Evolutionary conservation across 2,888 invertebrate species (phyloP), one percentile per base, ranked within the genome.

Genomic region (Odontomyia ornata): DNA sequence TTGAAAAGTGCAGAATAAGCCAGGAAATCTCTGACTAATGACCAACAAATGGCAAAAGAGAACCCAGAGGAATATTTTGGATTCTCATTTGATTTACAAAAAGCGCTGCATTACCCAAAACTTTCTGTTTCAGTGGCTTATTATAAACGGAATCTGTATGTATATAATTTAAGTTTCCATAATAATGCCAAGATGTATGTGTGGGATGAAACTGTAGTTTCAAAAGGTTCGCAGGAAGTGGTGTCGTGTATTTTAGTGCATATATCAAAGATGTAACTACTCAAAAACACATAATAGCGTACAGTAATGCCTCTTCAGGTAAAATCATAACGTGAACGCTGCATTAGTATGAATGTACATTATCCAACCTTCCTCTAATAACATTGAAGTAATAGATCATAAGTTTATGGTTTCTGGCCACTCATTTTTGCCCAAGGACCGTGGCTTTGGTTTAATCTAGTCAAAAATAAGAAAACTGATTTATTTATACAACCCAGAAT

Each of bases 131-230:
- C n/a, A n/a, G n/a, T n/a, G n/a, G n/a, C n/a, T n/a, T n/a, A n/a
- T n/a, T n/a, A n/a, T n/a, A 36, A 36, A 9, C 36, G 36, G 9
- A 36, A 36, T 36, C 3, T 36, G 81, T 81, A 82, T 69, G 79
- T 81, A 23, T 80, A 79, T 73, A 83, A 82, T 71, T 81, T 81
- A 76, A 82, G 82, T 72, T 72, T 82, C 65, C 82, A 82, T 78
- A 80, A 80, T 80, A 79, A 80, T 78, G 81, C 80, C 76, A 79
- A 82, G 57, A 83, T 82, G 82, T 82, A 83, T 77, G 80, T 79
- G 64, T 83, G 82, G 83, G 80, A 82, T 78, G 83, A 84, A 81
- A 81, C 81, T 23, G 80, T 69, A 76, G 82, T 81, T 71, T 83
- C 82, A 71, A 80, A 82, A 79, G 83, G 82, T 78, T 67, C 82